A percentile compares a stretch with the other conserved stretches of the same genome.
Conservation (phyloP, 2,797 vertebrate genomes). For the Chaenodraco wilsoni region DNA sequence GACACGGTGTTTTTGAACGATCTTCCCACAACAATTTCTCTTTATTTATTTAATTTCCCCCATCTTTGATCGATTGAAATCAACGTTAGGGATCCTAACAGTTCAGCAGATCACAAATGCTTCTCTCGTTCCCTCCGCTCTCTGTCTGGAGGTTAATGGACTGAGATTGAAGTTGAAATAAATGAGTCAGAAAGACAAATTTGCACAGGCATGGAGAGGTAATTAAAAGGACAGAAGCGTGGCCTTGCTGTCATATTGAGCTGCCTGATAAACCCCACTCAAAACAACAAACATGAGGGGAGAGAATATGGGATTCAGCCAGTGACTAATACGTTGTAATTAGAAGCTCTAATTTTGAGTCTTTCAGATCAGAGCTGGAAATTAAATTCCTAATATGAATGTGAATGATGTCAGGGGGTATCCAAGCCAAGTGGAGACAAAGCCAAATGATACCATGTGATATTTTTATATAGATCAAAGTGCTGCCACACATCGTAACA, state of each 20-base stretch:
- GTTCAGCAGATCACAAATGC: conserved; percentile 18
- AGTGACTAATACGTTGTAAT: conserved; percentile 54
- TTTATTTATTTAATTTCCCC: background rate
- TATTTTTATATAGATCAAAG: conserved; percentile 10
- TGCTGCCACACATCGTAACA: no score
- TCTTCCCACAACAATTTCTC: conserved; percentile 34
- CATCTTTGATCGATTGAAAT: conserved; percentile 66
- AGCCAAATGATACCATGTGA: conserved; percentile 8
- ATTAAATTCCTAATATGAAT: conserved; percentile 36
- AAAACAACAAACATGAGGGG: conserved; percentile 42
- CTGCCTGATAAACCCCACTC: conserved; percentile 51
- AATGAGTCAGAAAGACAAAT: conserved; percentile 50
- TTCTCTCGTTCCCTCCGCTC: conserved; percentile 49
- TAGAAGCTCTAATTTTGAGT: conserved; percentile 48
- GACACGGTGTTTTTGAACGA: conserved; percentile 35
- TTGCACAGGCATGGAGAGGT: conserved; percentile 34
- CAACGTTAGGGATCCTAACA: conserved; percentile 36
- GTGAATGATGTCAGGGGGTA: conserved; percentile 1
- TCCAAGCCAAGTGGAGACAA: background rate
- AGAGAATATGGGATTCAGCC: conserved; percentile 40
- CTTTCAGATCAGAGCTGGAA: background rate
- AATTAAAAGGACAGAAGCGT: conserved; percentile 52
- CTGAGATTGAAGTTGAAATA: conserved; percentile 56
- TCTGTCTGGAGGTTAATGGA: conserved; percentile 65
- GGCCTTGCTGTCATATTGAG: conserved; percentile 41